These are phyloP conservation scores for Manduca sexta DNA, from an alignment of 1,140 invertebrate species.

Conservation along the genomic window DNA sequence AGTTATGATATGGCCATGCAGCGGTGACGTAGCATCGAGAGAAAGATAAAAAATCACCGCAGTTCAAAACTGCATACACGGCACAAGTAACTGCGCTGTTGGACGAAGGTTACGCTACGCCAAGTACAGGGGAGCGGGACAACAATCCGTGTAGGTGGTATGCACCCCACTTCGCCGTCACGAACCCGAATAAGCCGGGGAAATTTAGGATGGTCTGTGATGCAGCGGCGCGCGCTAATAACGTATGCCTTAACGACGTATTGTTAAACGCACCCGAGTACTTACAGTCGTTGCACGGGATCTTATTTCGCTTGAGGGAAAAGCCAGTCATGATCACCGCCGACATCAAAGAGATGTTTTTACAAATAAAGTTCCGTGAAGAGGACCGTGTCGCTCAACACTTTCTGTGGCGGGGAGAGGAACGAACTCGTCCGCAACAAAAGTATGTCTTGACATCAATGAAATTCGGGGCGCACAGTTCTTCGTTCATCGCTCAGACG, in stretches of 20 bases:
- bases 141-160: slow-evolving; percentile 21
- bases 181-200: slow-evolving; percentile 23
- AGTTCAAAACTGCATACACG: slow-evolving; percentile 1
- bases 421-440: neutral
- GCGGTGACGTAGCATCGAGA: slow-evolving; percentile 2
- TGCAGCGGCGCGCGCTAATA: slow-evolving; percentile 25
- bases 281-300: slow-evolving; percentile 16
- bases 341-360: slow-evolving; percentile 55
- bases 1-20: slow-evolving; percentile 12
- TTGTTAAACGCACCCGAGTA: slow-evolving; percentile 33
- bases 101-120: slow-evolving; percentile 8
- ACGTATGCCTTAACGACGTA: slow-evolving; percentile 24
- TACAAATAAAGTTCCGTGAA: slow-evolving; percentile 28
- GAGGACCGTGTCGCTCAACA: slow-evolving; percentile 26
- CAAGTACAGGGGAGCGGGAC: neutral
- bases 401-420: slow-evolving; percentile 33
- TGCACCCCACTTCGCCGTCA: slow-evolving; percentile 37
- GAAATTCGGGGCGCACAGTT: slow-evolving; percentile 22
- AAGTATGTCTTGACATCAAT: slow-evolving; percentile 34
- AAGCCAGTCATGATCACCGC: slow-evolving; percentile 23
- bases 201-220: slow-evolving; percentile 39
- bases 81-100: slow-evolving; percentile 3
- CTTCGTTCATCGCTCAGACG: no score
- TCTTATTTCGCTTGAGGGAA: slow-evolving; percentile 39
- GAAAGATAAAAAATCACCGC: slow-evolving; percentile 4